These are phyloP conservation scores for Ylistrum balloti DNA, from an alignment of 1,140 invertebrate genomes.

Conservation along the genomic window DNA sequence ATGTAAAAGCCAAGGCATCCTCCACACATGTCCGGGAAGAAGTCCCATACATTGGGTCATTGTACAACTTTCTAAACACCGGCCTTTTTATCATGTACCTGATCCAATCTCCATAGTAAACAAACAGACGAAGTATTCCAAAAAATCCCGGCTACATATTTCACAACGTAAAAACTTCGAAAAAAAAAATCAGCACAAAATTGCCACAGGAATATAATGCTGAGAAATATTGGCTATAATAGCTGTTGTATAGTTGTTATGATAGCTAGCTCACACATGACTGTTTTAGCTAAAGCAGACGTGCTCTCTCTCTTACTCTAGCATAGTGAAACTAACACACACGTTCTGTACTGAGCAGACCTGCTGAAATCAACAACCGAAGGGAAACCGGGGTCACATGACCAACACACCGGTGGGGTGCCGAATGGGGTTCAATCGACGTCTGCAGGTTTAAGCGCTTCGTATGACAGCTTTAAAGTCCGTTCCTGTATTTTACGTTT, in stretches of 20 bases:
- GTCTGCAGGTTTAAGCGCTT: not conserved
- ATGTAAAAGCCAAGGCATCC: not conserved
- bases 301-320: conserved; percentile 30
- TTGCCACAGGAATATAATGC: not conserved
- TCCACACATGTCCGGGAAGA: not conserved
- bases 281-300: not conserved
- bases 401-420: conserved; percentile 30
- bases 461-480: conserved; percentile 26
- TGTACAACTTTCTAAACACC: conserved; percentile 12
- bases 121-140: not conserved
- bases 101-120: conserved; percentile 4
- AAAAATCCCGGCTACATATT: not conserved
- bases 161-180: conserved; percentile 13
- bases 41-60: conserved; percentile 31
- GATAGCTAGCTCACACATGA: not conserved
- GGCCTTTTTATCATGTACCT: not conserved
- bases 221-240: not conserved
- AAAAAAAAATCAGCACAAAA: not conserved
- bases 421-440: conserved; percentile 22
- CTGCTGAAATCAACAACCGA: conserved; percentile 35
- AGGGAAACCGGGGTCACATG: conserved; percentile 30
- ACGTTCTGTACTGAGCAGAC: conserved; percentile 35
- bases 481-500: conserved; percentile 28
- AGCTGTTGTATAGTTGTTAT: not conserved
- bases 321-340: conserved; percentile 16